A percentile compares a stretch with the other conserved stretches of the same genome.
Evolutionary conservation across 2,888 invertebrate species (phyloP).

Genomic region (Scaptomyza reducta): DNA sequence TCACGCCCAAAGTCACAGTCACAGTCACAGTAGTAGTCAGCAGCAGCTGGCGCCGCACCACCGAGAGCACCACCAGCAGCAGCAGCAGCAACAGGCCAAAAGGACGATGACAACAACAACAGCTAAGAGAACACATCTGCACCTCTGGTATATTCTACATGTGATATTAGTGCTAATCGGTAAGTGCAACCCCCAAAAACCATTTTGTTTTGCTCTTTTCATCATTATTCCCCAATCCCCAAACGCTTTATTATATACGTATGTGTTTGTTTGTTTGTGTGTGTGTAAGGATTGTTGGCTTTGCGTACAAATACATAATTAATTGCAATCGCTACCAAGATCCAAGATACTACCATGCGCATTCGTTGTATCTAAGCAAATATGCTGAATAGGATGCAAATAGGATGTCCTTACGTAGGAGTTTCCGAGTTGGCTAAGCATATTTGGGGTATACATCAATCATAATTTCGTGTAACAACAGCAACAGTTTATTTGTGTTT

Average conservation of each 20-base stretch:
- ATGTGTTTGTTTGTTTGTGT: conserved; percentile 1
- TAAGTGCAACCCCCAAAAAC: conserved; percentile 63
- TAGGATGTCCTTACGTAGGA: not conserved
- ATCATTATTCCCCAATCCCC: conserved; percentile 30
- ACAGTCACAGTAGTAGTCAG: conserved; percentile 12
- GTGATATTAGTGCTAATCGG: conserved; percentile 83
- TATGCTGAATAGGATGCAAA: not conserved
- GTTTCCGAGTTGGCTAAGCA: not conserved
- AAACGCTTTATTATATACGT: not conserved
- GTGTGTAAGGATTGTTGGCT: conserved; percentile 7
- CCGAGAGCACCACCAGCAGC: conserved; percentile 35
- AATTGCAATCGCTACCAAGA: conserved; percentile 25
- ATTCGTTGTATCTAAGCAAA: conserved; percentile 1
- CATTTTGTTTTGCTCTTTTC: conserved; percentile 15
- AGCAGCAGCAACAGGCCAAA: conserved; percentile 38
- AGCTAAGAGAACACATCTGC: conserved; percentile 54
- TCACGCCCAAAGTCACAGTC: too few species aligned
- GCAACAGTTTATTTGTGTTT: too few species aligned
- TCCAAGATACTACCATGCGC: not conserved
- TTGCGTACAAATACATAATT: conserved; percentile 32
- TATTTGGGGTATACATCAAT: too few species aligned
- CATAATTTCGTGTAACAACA: too few species aligned
- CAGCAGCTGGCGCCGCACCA: conserved; percentile 47
- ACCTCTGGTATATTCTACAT: conserved; percentile 82
- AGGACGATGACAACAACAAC: conserved; percentile 30